Evolutionary conservation across 2,797 vertebrate species (phyloP).

Genomic region (Peromyscus aztecus): DNA sequence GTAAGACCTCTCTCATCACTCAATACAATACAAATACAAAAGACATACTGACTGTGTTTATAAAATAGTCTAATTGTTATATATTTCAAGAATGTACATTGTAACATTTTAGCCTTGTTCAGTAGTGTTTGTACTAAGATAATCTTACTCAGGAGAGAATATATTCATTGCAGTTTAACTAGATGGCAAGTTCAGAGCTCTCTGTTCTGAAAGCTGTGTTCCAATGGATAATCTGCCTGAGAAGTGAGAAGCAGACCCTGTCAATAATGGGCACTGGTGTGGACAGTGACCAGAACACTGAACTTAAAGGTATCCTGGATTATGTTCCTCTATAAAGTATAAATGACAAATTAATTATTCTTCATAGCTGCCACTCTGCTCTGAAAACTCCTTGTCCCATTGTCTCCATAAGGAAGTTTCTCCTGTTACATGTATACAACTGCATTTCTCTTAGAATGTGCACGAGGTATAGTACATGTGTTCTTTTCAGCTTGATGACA

Average conservation of each 20-base stretch:
- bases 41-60: neutral
- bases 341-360: conserved; percentile 51
- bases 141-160: neutral
- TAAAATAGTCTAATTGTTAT: neutral
- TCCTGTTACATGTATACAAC: neutral
- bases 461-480: neutral
- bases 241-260: neutral
- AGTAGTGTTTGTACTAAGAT: neutral
- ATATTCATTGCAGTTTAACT: conserved; percentile 11
- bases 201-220: conserved; percentile 11
- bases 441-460: conserved; percentile 45
- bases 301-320: neutral
- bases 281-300: neutral
- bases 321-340: neutral
- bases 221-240: neutral
- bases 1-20: neutral
- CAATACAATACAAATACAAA: neutral
- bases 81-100: neutral
- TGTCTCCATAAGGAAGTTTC: neutral
- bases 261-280: neutral
- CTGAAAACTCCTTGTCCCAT: neutral
- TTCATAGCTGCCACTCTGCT: neutral
- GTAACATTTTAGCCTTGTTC: neutral
- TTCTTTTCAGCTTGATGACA: conserved; percentile 19
- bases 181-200: neutral